Evolutionary conservation across 2,113 vertebrate species (phyloP), one percentile per base, ranked within the genome.

Genomic region (Hippopotamus amphibius): DNA sequence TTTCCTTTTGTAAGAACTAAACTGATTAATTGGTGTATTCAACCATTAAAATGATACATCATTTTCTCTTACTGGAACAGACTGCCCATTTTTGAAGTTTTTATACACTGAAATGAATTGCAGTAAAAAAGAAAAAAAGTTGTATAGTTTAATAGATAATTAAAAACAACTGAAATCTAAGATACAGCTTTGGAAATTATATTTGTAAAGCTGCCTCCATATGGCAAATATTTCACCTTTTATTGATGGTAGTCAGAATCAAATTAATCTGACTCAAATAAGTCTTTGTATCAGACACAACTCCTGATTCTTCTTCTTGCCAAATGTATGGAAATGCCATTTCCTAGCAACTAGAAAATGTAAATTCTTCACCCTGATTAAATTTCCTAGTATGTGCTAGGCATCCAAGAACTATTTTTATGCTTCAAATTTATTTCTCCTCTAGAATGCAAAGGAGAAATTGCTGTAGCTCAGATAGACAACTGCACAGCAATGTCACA

Each of bases 161-260:
- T 96, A 41, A 80, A 98, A 96, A n/a, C 8, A 0, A 19, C 26
- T 96, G n/a, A 96, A 93, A 94, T 76, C 10, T n/a, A 94, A 94
- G 74, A 41, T 46, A 28, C 6, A 46, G 26, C 76, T 95, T 57
- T 4, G 26, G 72, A 96, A 97, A 93, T 88, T 93, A 13, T 96
- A 69, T 65, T 95, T 95, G 46, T 95, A 76, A 24, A 96, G 88
- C 94, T 98, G 88, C 57, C 55, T 95, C 79, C 61, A 5, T n/a
- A n/a, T 86, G 97, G 87, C 97, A 98, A 99, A 98, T 98, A 98
- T 96, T 98, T 98, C 97, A 98, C 97, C 97, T 99, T 99, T 97
- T 97, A 97, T 88, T 98, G 94, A 98, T 98, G 97, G 93, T 90
- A 80, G 95, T 91, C 97, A 96, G 95, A 98, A 99, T 98, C 94